Evolutionary conservation across 2,797 vertebrate genomes (phyloP), one percentile per base, ranked within the genome.

Genomic region (Adelosebastes latens): DNA sequence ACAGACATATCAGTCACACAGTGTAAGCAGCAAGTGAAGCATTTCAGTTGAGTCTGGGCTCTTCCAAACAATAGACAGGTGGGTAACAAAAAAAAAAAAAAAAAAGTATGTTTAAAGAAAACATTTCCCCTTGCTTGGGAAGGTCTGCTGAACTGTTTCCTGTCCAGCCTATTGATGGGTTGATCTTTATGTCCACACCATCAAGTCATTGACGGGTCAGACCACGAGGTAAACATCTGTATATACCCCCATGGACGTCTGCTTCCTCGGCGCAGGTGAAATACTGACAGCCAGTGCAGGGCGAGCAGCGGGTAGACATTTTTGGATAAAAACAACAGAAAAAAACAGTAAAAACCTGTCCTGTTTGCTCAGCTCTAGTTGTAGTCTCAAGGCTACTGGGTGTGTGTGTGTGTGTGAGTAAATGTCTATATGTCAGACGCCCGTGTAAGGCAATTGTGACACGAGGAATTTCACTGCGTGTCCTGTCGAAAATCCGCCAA

Each of bases 401-500:
- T 36, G 64, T 66, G 69, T 52, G 16, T 71, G 27, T 63, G 67
- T 77, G 39, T 18, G 58, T 39, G 39, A 39, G 62, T 75, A n/a
- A 39, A 71, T 69, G 75, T 83, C 75, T 72, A 52, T 75, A 82
- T 76, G 87, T 88, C 83, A 85, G 71, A 67, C 2, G n/a, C 31
- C 46, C 1, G 46, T 71, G 66, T 53, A 66, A 74, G 63, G 86
- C 79, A 65, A 74, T 62, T 79, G 75, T 64, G 72, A 88, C 85
- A 87, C 79, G 66, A 79, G 81, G 74, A 85, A 85, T 63, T 87
- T 72, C 72, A 72, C 32, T 62, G 77, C 46, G 25, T 81, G 72
- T 82, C 63, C 88, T 84, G 83, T 82, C 71, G n/a, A 84, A 46
- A 89, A 87, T 82, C 71, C 42, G 55, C 69, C 69, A 42, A 76